Percentiles rank a stretch among this genome's conserved stretches.
Evolutionary conservation across 2,797 vertebrate species (phyloP).

Genomic region (Syndactyla subalaris): DNA sequence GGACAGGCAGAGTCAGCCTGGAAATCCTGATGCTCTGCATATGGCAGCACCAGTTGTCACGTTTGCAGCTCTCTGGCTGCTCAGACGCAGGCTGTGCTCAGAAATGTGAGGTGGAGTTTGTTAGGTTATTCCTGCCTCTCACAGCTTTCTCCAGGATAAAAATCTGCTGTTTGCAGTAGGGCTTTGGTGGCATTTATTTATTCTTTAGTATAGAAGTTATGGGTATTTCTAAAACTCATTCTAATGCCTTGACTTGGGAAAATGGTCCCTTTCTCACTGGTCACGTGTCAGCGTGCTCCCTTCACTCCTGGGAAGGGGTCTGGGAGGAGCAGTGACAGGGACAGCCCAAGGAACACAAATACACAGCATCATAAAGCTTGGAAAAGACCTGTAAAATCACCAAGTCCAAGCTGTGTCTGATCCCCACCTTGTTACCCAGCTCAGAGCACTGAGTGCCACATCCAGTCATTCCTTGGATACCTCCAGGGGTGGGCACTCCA

Average conservation of each 20-base stretch:
- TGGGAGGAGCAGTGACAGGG: neutral
- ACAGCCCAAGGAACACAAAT: neutral
- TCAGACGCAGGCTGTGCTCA: neutral
- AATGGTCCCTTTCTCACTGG: neutral
- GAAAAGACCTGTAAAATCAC: neutral
- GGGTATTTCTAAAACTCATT: neutral
- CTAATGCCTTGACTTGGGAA: neutral
- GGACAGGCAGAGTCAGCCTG: neutral
- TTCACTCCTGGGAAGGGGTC: neutral
- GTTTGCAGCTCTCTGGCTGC: neutral
- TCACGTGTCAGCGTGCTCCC: neutral
- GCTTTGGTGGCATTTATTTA: neutral
- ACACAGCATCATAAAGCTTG: neutral
- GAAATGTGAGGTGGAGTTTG: neutral
- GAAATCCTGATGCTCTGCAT: neutral
- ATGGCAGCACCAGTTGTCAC: neutral
- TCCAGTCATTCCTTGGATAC: fast-evolving
- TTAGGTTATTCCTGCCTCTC: neutral
- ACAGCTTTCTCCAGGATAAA: neutral
- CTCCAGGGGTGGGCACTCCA: neutral
- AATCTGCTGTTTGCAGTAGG: neutral
- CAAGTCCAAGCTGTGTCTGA: fast-evolving
- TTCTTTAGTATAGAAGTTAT: neutral
- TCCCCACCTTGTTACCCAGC: neutral
- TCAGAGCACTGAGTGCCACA: neutral